A percentile compares a stretch with the other conserved stretches of the same genome.
These are phyloP conservation scores for Hydrolagus colliei DNA, from an alignment of 2,797 vertebrate genomes.

Conservation along the genomic window DNA sequence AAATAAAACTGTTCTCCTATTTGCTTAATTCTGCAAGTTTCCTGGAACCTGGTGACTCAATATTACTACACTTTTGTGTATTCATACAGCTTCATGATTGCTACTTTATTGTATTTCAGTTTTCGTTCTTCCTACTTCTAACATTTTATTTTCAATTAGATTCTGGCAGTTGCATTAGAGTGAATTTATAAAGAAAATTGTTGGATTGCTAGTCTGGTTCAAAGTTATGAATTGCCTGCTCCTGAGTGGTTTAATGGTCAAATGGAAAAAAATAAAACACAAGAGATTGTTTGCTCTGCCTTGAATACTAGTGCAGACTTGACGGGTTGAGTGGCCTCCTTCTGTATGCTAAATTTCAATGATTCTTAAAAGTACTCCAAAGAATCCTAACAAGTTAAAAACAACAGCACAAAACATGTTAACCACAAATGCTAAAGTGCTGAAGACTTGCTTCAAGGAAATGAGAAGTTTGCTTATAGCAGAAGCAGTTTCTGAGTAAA, in stretches of 20 bases:
- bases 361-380: not conserved
- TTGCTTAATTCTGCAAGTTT: too few species aligned
- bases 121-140: too few species aligned
- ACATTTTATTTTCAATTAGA: not conserved
- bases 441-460: not conserved
- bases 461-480: slow-evolving; percentile 1
- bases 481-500: not conserved
- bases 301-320: too few species aligned
- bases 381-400: not conserved
- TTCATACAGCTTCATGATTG: too few species aligned
- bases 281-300: not conserved
- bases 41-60: too few species aligned
- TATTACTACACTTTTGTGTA: too few species aligned
- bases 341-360: too few species aligned
- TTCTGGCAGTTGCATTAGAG: not conserved
- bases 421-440: not conserved
- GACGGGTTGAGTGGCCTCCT: too few species aligned
- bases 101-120: too few species aligned
- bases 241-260: not conserved
- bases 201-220: not conserved
- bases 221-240: not conserved
- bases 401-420: not conserved
- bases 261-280: not conserved
- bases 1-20: too few species aligned
- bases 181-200: not conserved